phyloP scores from a whole-genome alignment of 2,113 vertebrate species.

The Nannobrachium achirus region DNA sequence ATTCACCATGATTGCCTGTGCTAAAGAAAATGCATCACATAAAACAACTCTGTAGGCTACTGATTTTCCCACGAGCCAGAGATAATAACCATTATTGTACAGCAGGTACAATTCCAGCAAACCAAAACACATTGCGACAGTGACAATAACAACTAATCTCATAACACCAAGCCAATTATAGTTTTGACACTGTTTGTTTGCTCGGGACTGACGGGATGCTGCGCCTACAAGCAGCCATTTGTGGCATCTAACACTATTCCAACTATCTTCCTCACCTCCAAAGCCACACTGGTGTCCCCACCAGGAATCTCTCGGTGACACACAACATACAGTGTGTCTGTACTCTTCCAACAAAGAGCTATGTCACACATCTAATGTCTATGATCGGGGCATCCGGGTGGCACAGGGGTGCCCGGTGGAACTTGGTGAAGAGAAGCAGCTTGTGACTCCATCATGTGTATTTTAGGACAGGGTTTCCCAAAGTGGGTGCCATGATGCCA shows the following conservation, averaged over 20 bases:
- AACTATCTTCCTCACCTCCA: background rate
- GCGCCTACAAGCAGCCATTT: background rate
- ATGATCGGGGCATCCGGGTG: too few relatives aligned
- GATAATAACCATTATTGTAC: background rate
- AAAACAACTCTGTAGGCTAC: too few relatives aligned
- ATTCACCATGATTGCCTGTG: too few relatives aligned
- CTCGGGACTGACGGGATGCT: background rate
- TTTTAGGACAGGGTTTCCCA: too few relatives aligned
- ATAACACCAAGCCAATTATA: background rate
- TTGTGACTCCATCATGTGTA: too few relatives aligned
- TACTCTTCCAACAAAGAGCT: background rate
- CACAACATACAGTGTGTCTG: too few relatives aligned
- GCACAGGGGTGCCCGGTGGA: too few relatives aligned
- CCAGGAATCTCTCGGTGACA: constrained; percentile 66
- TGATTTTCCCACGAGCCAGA: too few relatives aligned
- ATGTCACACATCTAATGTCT: background rate
- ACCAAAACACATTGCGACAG: background rate
- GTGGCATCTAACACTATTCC: background rate
- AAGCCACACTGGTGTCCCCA: constrained; percentile 2
- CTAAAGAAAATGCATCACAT: too few relatives aligned
- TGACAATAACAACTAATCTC: background rate
- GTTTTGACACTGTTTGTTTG: background rate
- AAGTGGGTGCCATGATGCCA: too few relatives aligned
- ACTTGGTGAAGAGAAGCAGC: too few relatives aligned
- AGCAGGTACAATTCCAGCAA: background rate